These are phyloP conservation scores for Conistra vaccinii DNA, from an alignment of 2,888 invertebrate species.

Conservation along the genomic window DNA sequence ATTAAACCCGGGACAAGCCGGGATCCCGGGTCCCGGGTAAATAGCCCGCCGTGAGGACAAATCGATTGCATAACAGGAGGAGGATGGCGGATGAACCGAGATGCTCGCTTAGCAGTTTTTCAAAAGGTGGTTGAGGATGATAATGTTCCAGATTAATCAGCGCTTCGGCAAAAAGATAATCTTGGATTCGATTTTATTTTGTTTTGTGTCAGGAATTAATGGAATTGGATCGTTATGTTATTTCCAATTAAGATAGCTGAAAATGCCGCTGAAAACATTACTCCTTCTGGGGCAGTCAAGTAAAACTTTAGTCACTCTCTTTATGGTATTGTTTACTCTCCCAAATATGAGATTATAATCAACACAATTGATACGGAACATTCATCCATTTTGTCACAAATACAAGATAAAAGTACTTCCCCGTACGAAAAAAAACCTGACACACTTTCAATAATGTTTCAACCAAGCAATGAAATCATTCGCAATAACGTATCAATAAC, in stretches of 20 bases:
- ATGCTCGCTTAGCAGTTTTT: conserved; percentile 62
- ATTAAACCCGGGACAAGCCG: conserved; percentile 65
- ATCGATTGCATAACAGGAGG: conserved; percentile 64
- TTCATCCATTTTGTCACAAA: not conserved
- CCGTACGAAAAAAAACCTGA: conserved; percentile 13
- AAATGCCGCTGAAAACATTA: not conserved
- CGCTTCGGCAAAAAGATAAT: conserved; percentile 55
- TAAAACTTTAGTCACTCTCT: not conserved
- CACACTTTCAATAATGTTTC: conserved; percentile 28
- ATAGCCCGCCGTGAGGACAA: conserved; percentile 60
- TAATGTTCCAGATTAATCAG: conserved; percentile 61
- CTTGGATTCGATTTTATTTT: conserved; percentile 49
- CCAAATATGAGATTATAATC: not conserved
- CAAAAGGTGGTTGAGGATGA: conserved; percentile 52
- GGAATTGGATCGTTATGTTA: conserved; percentile 1
- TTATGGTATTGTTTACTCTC: not conserved
- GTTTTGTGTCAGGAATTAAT: conserved; percentile 18
- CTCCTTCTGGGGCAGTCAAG: fast-evolving
- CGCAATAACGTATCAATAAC: conserved; percentile 52
- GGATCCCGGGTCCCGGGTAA: conserved; percentile 60
- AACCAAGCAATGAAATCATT: conserved; percentile 42
- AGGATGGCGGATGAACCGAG: conserved; percentile 34
- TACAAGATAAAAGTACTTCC: not conserved
- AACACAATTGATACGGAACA: not conserved
- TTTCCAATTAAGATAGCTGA: not conserved